These are phyloP conservation scores for Drosophila yooni DNA, from an alignment of 2,888 invertebrate genomes.

Conservation along the genomic window DNA sequence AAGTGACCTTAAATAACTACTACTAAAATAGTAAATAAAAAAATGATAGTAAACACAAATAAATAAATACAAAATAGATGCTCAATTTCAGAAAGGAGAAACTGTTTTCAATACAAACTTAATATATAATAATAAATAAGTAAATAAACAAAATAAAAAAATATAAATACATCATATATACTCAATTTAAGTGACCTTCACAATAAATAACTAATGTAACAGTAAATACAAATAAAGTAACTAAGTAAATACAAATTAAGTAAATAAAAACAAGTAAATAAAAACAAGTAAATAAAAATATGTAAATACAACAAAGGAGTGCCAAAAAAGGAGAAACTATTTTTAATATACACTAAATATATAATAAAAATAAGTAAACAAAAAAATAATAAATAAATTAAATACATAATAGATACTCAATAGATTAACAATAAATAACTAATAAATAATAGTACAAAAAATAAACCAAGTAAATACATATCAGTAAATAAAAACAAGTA, in stretches of 20 bases:
- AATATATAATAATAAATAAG: background rate
- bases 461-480: no score
- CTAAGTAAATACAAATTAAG: background rate
- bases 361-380: background rate
- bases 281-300: background rate
- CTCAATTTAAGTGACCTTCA: background rate
- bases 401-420: background rate
- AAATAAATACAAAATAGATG: no score
- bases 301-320: background rate
- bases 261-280: background rate
- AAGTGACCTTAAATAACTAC: no score
- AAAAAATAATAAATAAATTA: background rate
- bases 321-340: background rate
- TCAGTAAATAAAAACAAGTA: background rate
- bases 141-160: background rate
- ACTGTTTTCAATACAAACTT: background rate
- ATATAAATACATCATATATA: background rate
- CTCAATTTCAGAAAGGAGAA: no score
- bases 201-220: background rate
- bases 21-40: no score
- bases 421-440: background rate
- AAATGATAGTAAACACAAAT: no score
- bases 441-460: background rate
- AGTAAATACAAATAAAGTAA: background rate
- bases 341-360: background rate